These are phyloP conservation scores for Hemicentrotus pulcherrimus DNA, from an alignment of 35 echinoderm and acorn worm species.

Conservation along the genomic window DNA sequence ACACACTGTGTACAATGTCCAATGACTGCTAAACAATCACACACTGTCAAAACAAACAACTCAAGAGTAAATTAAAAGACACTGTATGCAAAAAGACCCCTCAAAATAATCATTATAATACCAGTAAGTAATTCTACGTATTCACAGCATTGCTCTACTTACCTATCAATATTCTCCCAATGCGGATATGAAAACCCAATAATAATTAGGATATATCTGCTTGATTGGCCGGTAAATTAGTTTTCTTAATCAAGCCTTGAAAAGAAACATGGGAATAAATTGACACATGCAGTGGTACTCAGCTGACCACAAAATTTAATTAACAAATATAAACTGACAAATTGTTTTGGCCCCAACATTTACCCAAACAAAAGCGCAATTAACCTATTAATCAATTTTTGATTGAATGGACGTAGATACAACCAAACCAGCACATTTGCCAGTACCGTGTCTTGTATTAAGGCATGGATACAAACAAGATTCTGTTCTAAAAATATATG, in stretches of 20 bases:
- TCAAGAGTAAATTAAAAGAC: not conserved
- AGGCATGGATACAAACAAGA: not conserved
- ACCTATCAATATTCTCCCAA: not conserved
- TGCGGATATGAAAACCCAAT: not conserved
- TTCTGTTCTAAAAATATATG: not conserved
- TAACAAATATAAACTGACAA: not conserved
- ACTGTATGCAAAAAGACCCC: not conserved
- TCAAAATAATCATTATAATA: not conserved
- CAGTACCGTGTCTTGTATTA: not conserved
- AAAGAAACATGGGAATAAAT: not conserved
- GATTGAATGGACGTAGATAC: not conserved
- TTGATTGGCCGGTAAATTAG: not conserved
- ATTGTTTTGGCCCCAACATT: not conserved
- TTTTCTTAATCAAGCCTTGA: not conserved
- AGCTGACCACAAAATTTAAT: conserved; percentile 1
- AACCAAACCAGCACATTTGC: not conserved
- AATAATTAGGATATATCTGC: not conserved
- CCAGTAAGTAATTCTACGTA: not conserved
- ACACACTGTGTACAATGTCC: not conserved
- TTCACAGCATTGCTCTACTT: not conserved
- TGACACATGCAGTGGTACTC: not conserved
- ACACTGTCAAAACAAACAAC: not conserved
- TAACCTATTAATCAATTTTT: conserved; percentile 2
- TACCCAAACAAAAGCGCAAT: conserved; percentile 2
- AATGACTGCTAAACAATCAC: not conserved